Percentiles rank a stretch among this genome's conserved stretches.
Conservation (phyloP, 2,113 vertebrate genomes). For the Phainopepla nitens region DNA sequence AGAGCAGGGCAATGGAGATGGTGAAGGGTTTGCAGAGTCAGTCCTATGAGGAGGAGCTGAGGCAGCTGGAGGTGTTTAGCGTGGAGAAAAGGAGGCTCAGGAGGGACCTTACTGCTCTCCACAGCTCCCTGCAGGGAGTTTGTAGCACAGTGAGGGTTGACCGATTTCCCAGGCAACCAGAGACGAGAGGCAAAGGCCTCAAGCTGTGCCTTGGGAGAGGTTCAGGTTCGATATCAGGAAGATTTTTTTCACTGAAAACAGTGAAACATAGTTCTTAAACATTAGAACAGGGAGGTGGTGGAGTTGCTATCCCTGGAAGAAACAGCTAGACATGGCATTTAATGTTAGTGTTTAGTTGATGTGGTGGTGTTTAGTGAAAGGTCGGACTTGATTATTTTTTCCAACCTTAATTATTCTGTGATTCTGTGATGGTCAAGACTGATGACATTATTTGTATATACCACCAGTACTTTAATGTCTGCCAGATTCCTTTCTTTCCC, state of each 20-base stretch:
- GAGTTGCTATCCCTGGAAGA: neutral
- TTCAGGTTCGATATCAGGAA: accelerated
- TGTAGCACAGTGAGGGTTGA: accelerated
- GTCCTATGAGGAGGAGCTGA: neutral
- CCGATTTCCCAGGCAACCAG: neutral
- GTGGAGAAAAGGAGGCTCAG: no score
- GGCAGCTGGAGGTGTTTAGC: neutral
- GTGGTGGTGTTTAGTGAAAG: neutral
- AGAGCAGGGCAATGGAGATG: neutral
- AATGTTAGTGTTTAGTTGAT: neutral
- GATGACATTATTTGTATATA: neutral
- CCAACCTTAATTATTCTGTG: neutral
- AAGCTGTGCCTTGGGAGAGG: no score
- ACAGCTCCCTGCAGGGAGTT: neutral
- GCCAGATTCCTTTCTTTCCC: neutral
- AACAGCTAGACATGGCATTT: accelerated
- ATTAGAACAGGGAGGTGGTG: neutral
- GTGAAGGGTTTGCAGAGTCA: neutral
- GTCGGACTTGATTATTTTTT: neutral
- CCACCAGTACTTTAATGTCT: accelerated
- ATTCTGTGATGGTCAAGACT: neutral
- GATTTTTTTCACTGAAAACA: neutral
- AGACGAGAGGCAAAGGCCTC: neutral
- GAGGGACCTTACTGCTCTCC: neutral
- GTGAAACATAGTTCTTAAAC: neutral